These are phyloP conservation scores for Toxotes chatareus DNA, from an alignment of 2,113 vertebrate genomes.

Conservation along the genomic window DNA sequence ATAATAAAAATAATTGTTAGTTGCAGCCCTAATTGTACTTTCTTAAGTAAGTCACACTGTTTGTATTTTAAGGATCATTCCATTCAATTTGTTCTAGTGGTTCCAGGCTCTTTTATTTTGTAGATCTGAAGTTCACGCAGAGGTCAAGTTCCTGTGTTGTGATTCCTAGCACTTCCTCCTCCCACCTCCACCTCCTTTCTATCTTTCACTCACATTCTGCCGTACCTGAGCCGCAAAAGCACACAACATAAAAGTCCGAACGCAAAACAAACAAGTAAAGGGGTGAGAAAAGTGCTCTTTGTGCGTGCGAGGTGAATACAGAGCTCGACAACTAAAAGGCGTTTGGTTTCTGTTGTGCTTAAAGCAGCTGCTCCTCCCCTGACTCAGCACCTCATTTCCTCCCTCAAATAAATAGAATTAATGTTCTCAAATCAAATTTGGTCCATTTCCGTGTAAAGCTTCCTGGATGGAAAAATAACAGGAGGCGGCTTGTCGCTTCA, in stretches of 20 bases:
- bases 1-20: not conserved
- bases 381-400: slow-evolving; percentile 79
- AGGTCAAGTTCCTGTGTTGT: slow-evolving; percentile 74
- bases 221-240: slow-evolving; percentile 58
- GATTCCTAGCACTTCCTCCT: slow-evolving; percentile 55
- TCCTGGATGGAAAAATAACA: slow-evolving; percentile 72
- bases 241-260: slow-evolving; percentile 71
- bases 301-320: slow-evolving; percentile 64
- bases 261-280: slow-evolving; percentile 63
- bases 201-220: slow-evolving; percentile 42
- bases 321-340: slow-evolving; percentile 61
- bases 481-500: slow-evolving; percentile 49
- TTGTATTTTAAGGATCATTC: not conserved
- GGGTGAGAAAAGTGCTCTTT: slow-evolving; percentile 65
- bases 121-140: slow-evolving; percentile 65
- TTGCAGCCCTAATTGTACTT: not conserved
- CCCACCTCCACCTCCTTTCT: slow-evolving; percentile 38
- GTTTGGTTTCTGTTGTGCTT: slow-evolving; percentile 73
- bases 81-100: slow-evolving; percentile 12
- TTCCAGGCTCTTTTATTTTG: slow-evolving; percentile 18
- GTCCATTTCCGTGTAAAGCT: slow-evolving; percentile 56
- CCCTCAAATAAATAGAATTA: slow-evolving; percentile 74
- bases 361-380: slow-evolving; percentile 61
- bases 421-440: slow-evolving; percentile 75
- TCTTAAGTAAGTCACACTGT: not conserved